A percentile compares a stretch with the other conserved stretches of the same genome.
Evolutionary conservation across 1,140 invertebrate genomes (phyloP).

Genomic region (Drosophila dunni): DNA sequence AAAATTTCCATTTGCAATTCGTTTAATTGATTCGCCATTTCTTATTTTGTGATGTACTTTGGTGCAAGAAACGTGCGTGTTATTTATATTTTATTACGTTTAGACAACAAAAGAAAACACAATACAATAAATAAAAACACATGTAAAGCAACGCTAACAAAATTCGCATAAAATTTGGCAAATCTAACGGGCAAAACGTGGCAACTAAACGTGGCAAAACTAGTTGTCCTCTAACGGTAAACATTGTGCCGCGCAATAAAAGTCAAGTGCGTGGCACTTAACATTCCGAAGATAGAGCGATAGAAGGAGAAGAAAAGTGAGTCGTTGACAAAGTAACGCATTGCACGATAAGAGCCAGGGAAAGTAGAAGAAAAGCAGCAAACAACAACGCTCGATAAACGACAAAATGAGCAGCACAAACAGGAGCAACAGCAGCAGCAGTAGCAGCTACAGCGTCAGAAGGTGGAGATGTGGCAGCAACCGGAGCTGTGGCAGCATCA

Average conservation of each 20-base stretch:
- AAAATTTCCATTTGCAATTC: slow-evolving; percentile 26
- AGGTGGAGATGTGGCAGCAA: slow-evolving; percentile 13
- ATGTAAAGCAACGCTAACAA: slow-evolving; percentile 11
- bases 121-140: slow-evolving; percentile 37
- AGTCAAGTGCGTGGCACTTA: slow-evolving; percentile 60
- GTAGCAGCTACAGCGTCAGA: not conserved
- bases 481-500: slow-evolving; percentile 31
- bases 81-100: slow-evolving; percentile 67
- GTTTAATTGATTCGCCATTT: slow-evolving; percentile 23
- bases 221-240: slow-evolving; percentile 37
- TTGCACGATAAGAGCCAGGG: slow-evolving; percentile 57
- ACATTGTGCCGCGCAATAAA: slow-evolving; percentile 62
- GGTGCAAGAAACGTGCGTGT: slow-evolving; percentile 29
- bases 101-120: slow-evolving; percentile 39
- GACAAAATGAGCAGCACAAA: slow-evolving; percentile 24
- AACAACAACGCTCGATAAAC: slow-evolving; percentile 16
- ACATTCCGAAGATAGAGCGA: slow-evolving; percentile 13
- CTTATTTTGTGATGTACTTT: slow-evolving; percentile 59
- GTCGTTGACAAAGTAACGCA: slow-evolving; percentile 80
- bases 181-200: not conserved
- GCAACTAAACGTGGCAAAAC: slow-evolving; percentile 21
- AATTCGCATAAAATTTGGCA: slow-evolving; percentile 11
- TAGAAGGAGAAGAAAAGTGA: slow-evolving; percentile 11
- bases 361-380: slow-evolving; percentile 46
- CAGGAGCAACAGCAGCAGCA: slow-evolving; percentile 22